Evolutionary conservation across 2,888 invertebrate genomes (phyloP), one percentile per base, ranked within the genome.

Genomic region (Acrobasis consociella): DNA sequence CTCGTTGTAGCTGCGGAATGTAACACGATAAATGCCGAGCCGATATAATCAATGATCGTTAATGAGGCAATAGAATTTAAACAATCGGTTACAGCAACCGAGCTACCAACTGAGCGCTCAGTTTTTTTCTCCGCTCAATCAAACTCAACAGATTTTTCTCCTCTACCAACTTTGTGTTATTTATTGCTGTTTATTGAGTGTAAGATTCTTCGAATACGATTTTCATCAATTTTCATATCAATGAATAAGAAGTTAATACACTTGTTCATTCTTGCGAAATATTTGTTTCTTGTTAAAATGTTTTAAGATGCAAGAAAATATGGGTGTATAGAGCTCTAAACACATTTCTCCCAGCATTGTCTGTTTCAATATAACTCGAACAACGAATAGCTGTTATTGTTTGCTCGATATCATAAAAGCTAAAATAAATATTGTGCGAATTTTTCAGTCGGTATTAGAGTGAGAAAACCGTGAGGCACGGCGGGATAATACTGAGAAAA

Each of bases 401-500:
- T 72, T 70, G 65, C 53, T 3, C 62, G 67, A 69, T 70, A 60
- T 70, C 64, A 62, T 64, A 63, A 46, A 63, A 63, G 58, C 71
- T 51, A 58, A 64, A 70, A 72, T 69, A 66, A 65, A 67, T 65
- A 66, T 68, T 62, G 67, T 69, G 67, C 56, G 66, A 66, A 66
- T 46, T 58, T 64, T 65, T 60, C 52, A 50, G 55, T 17, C 63
- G 38, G 31, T 55, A 56, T 64, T 62, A 56, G n/a, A 49, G 53
- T 64, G 66, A 64, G 64, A 61, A 64, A 62, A 49, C 55, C 55
- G 13, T n/a, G 55, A 64, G 63, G 62, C 64, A 59, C 60, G 64
- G 62, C 59, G 61, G 46, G 53, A 69, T 72, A 73, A 72, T 76
- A 64, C 70, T 78, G 74, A 68, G 77, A 75, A 74, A 69, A 71